Conservation (phyloP, 2,113 vertebrate species). For the Cebidichthys violaceus region DNA sequence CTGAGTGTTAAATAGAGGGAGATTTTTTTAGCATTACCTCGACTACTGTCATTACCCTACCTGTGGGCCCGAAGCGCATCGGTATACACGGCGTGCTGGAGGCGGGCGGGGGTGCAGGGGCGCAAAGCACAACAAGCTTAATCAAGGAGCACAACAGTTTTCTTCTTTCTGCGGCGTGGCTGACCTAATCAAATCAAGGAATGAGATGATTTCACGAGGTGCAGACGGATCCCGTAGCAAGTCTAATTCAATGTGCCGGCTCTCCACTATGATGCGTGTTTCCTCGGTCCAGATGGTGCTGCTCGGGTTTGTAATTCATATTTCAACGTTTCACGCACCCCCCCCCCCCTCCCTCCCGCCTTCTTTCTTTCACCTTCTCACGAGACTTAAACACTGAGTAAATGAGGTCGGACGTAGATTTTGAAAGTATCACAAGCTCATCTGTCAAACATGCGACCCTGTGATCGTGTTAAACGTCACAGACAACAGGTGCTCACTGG, state of each 20-base stretch:
- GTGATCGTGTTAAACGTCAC: slow-evolving; percentile 73
- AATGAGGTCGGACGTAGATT: slow-evolving; percentile 60
- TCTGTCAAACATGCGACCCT: slow-evolving; percentile 71
- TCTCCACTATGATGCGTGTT: slow-evolving; percentile 78
- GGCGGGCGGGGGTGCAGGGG: slow-evolving; percentile 47
- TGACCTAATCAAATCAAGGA: slow-evolving; percentile 82
- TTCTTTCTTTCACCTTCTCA: slow-evolving; percentile 39
- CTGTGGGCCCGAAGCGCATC: slow-evolving; percentile 70
- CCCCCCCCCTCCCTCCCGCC: neutral
- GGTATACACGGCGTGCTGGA: slow-evolving; percentile 61
- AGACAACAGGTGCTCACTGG: slow-evolving; percentile 46
- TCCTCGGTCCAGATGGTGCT: slow-evolving; percentile 83
- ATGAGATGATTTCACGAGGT: slow-evolving; percentile 81
- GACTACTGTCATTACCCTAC: slow-evolving; percentile 73
- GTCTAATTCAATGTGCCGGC: slow-evolving; percentile 78
- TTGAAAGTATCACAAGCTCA: slow-evolving; percentile 51
- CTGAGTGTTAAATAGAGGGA: slow-evolving; percentile 69
- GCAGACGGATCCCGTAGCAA: slow-evolving; percentile 84
- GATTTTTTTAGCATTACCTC: slow-evolving; percentile 74
- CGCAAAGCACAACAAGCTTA: slow-evolving; percentile 72
- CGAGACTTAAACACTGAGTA: slow-evolving; percentile 47
- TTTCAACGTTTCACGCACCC: slow-evolving; percentile 67
- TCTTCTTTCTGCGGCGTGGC: slow-evolving; percentile 70
- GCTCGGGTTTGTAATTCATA: slow-evolving; percentile 82
- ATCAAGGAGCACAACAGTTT: slow-evolving; percentile 78